A percentile compares a stretch with the other conserved stretches of the same genome.
Conservation (phyloP, 2,113 vertebrate species). For the Pimephales promelas region DNA sequence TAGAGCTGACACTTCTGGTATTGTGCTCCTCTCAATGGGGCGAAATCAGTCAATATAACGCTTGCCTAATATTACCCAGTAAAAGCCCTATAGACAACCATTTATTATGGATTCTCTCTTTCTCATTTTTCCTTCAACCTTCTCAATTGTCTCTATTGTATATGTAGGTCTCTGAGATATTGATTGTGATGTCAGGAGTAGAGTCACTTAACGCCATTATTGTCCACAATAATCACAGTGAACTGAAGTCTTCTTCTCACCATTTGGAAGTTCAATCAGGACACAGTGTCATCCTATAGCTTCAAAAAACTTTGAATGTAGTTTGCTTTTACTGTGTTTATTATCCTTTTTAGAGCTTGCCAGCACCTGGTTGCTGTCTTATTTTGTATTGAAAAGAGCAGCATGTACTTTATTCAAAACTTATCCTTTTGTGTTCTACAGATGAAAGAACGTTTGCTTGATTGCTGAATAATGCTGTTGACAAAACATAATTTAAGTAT, state of each 20-base stretch:
- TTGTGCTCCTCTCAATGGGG: conserved; percentile 62
- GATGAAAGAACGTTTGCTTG: background rate
- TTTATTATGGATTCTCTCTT: conserved; percentile 34
- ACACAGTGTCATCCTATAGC: background rate
- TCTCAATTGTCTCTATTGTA: conserved; percentile 41
- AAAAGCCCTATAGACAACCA: conserved; percentile 6
- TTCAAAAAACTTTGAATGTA: background rate
- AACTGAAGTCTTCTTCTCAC: background rate
- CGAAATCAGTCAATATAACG: conserved; percentile 66
- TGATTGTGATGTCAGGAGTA: conserved; percentile 39
- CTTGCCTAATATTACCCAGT: conserved; percentile 49
- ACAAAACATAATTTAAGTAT: background rate
- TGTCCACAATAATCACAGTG: conserved; percentile 13
- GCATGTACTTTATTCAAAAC: background rate
- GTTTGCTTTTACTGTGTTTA: background rate
- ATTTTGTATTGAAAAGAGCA: background rate
- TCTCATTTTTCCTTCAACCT: conserved; percentile 32
- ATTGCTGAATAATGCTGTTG: background rate
- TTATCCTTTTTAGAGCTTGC: background rate
- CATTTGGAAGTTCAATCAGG: background rate
- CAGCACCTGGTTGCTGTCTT: background rate
- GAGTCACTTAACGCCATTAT: conserved; percentile 23
- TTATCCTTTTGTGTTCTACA: background rate
- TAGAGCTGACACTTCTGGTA: conserved; percentile 64
- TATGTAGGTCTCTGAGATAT: conserved; percentile 37